These are phyloP conservation scores for Athetis lepigone DNA, from an alignment of 2,888 invertebrate genomes.

Conservation along the genomic window DNA sequence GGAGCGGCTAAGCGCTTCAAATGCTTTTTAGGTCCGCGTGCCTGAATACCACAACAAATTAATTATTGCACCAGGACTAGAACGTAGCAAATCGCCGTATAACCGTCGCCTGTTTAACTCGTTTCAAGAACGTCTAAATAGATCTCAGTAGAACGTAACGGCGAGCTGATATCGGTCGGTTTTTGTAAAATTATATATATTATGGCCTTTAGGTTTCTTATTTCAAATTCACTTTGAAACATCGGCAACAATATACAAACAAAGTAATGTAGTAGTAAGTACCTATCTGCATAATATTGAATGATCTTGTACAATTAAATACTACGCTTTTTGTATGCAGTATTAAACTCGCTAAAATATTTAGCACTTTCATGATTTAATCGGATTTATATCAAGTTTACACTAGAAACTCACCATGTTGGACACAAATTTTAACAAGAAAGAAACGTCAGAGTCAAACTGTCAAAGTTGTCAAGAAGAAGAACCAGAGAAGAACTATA, in stretches of 20 bases:
- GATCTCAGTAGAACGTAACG: not conserved
- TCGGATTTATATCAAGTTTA: constrained; percentile 71
- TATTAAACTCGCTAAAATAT: constrained; percentile 24
- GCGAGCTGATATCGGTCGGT: not conserved
- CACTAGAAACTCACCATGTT: constrained; percentile 85
- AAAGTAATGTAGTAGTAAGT: no score
- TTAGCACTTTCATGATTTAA: constrained; percentile 69
- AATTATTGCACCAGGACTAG: constrained; percentile 6
- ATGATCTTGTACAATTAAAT: not conserved
- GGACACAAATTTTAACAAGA: constrained; percentile 81
- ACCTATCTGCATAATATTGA: constrained; percentile 41
- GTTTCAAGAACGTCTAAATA: not conserved
- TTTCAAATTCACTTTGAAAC: constrained; percentile 11
- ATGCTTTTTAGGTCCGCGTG: constrained; percentile 99
- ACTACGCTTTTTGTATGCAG: not conserved
- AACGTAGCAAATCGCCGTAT: constrained; percentile 35
- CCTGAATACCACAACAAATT: constrained; percentile 89
- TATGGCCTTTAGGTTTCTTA: no score
- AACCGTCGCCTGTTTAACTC: not conserved
- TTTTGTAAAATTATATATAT: no score
- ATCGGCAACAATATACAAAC: constrained; percentile 28
- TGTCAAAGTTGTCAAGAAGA: constrained; percentile 15
- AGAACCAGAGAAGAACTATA: no score
- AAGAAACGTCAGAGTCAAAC: constrained; percentile 68
- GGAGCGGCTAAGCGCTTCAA: constrained; percentile 99